phyloP scores from a whole-genome alignment of 2,113 vertebrate genomes.

The Merops nubicus region DNA sequence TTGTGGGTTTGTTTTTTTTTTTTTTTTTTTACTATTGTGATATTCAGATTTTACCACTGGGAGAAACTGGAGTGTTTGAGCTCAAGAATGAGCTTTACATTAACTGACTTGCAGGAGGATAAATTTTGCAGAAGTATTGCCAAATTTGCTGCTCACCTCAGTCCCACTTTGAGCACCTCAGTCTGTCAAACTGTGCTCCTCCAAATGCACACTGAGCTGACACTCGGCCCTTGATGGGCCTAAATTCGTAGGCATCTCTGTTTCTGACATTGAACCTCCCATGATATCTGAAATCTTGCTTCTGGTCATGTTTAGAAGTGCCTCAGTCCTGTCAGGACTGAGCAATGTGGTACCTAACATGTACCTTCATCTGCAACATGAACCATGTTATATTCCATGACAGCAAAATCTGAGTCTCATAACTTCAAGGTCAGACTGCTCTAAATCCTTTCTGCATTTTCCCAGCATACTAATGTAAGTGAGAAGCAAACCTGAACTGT shows the following conservation, averaged over 20 bases:
- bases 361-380: background rate
- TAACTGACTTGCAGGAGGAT: background rate
- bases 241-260: background rate
- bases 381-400: background rate
- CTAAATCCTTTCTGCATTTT: background rate
- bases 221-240: background rate
- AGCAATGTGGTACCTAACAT: background rate
- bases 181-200: background rate
- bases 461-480: background rate
- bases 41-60: background rate
- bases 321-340: background rate
- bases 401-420: background rate
- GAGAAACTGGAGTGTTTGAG: background rate
- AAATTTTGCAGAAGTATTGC: background rate
- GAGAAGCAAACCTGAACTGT: background rate
- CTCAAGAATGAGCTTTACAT: background rate
- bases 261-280: background rate
- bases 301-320: background rate
- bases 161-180: background rate
- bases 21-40: background rate
- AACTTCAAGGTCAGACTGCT: background rate
- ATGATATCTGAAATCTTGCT: background rate
- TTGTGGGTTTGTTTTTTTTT: background rate
- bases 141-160: background rate
- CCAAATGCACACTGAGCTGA: background rate